Conservation (phyloP, 2,888 invertebrate genomes). For the Acanthopleura granulata region DNA sequence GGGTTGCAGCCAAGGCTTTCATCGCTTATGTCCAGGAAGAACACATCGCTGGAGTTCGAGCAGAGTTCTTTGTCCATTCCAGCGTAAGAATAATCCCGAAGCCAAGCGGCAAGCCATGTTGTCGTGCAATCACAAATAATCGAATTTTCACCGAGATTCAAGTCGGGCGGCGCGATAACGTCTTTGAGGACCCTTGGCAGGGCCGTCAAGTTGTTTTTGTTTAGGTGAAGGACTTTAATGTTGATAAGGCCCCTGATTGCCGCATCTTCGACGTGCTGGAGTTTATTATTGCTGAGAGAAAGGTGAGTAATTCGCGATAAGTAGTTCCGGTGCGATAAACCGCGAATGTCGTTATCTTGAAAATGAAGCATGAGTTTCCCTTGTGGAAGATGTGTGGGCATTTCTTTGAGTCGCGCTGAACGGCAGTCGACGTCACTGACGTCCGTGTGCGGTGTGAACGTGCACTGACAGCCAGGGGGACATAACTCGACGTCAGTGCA, state of each 20-base stretch:
- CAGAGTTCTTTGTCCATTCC: background rate
- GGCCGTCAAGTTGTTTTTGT: background rate
- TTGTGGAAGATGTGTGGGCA: background rate
- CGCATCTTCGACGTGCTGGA: background rate
- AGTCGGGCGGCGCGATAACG: background rate
- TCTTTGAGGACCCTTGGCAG: background rate
- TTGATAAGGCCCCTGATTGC: background rate
- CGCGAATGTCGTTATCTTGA: slow-evolving; percentile 3
- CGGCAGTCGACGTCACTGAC: background rate
- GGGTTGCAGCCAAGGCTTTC: background rate
- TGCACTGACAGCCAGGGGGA: slow-evolving; percentile 7
- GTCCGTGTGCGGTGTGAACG: background rate
- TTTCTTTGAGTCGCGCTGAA: background rate
- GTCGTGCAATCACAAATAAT: slow-evolving; percentile 4
- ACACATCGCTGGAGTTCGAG: background rate
- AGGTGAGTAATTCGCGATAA: background rate
- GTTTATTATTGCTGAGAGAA: background rate
- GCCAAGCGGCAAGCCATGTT: slow-evolving; percentile 14
- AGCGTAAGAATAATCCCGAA: background rate
- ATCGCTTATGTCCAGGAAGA: slow-evolving; percentile 1
- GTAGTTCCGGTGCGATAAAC: background rate
- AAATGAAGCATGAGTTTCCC: slow-evolving; percentile 6
- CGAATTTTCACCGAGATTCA: background rate
- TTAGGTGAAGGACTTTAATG: background rate
- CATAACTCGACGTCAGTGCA: slow-evolving; percentile 2